Evolutionary conservation across 2,888 invertebrate species (phyloP), one percentile per base, ranked within the genome.

Genomic region (Microchrysa polita): DNA sequence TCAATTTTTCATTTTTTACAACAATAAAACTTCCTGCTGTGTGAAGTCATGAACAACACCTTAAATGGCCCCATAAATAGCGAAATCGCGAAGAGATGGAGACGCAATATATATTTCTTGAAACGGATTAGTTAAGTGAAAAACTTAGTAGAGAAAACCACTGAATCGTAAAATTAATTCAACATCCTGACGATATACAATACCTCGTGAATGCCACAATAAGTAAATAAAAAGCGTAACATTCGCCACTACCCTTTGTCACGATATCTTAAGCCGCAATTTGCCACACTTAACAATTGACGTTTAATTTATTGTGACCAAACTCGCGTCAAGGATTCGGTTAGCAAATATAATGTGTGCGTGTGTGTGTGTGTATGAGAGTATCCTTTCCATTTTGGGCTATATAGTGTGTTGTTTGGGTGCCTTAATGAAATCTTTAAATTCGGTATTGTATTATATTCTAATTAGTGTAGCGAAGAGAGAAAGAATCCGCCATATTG

Each of bases 191-290:
- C 27, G 61, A 63, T 18, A n/a, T 42, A 42, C 18, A 63, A 42
- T n/a, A 34, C 40, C 10, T 18, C 40, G 18, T 55, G 27, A 34
- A 34, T 34, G 27, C 27, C 27, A 34, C 27, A 63, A 34, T 18
- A 63, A 63, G 42, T 40, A 63, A n/a, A 40, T 10, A 20, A 20
- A 20, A 20, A 20, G 55, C 55, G 18, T 55, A 55, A 16, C 16
- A 40, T 63, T 63, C 61, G 61, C 61, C 55, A 63, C 61, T 40
- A 63, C 61, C 34, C 61, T n/a, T 63, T 40, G 61, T 63, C 61
- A 63, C 61, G 61, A 18, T 10, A 63, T n/a, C 61, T n/a, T 18
- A 63, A 63, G 61, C 34, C 61, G 16, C 40, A 42, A 63, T 63
- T 63, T 42, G 61, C 61, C 61, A 40, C 60, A 60, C 60, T 60